A percentile compares a stretch with the other conserved stretches of the same genome.
Conservation (phyloP, 2,888 invertebrate genomes). For the Ophion costatus region DNA sequence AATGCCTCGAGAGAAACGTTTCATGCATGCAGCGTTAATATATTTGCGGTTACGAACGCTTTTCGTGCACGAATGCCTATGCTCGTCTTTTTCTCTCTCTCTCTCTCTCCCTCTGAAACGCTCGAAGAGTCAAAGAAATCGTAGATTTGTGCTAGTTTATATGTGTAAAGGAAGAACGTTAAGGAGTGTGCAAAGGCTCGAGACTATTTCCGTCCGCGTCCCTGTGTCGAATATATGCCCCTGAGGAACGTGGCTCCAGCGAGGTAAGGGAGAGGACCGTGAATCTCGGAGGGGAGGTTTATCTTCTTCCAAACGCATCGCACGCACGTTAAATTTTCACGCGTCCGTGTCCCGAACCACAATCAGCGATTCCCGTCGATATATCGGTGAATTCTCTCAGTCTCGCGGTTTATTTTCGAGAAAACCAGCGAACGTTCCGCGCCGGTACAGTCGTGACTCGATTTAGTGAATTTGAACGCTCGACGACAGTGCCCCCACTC, state of each 20-base stretch:
- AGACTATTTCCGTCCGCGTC: constrained; percentile 62
- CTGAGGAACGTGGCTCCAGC: constrained; percentile 25
- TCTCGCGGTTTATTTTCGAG: constrained; percentile 11
- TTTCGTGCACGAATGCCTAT: constrained; percentile 38
- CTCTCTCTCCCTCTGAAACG: constrained; percentile 15
- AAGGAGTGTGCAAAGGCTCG: constrained; percentile 55
- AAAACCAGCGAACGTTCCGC: background rate
- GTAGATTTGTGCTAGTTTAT: constrained; percentile 20
- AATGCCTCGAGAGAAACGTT: constrained; percentile 36
- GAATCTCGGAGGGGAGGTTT: constrained; percentile 31
- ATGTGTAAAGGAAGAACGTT: constrained; percentile 37
- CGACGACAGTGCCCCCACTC: too few relatives aligned
- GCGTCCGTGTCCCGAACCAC: constrained; percentile 48
- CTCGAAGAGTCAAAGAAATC: constrained; percentile 29
- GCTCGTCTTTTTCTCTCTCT: background rate
- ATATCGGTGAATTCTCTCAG: background rate
- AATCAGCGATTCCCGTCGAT: constrained; percentile 45
- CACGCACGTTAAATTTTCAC: constrained; percentile 53
- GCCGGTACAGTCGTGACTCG: background rate
- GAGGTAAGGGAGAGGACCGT: constrained; percentile 29
- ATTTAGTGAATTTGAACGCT: background rate
- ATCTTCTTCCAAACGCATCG: constrained; percentile 54
- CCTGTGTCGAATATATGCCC: constrained; percentile 42
- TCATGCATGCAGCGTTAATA: constrained; percentile 44
- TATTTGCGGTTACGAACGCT: constrained; percentile 57